phyloP scores from a whole-genome alignment of 1,140 invertebrate species.

The Zaprionus davidi region DNA sequence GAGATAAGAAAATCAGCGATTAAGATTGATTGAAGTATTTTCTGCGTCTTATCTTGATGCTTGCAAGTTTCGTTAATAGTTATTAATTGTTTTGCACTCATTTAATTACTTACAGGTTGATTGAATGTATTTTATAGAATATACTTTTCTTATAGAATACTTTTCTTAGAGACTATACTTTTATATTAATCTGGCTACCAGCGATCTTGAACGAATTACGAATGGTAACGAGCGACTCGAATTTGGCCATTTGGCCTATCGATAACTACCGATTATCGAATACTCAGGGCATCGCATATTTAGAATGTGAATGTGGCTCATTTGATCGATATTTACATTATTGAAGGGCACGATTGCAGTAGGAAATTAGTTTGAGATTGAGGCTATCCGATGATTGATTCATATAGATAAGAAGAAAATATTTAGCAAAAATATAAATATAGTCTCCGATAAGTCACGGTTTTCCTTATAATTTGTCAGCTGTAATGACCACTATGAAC shows the following conservation, averaged over 20 bases:
- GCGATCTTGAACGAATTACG: background rate
- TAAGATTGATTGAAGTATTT: conserved; percentile 41
- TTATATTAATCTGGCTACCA: background rate
- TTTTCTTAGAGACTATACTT: background rate
- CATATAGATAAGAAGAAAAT: too few species aligned
- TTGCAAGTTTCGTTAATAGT: conserved; percentile 1
- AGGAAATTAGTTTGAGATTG: too few species aligned
- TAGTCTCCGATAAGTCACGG: too few species aligned
- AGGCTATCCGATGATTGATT: too few species aligned
- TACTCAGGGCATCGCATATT: background rate
- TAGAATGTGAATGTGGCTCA: background rate
- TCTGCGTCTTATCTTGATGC: conserved; percentile 22
- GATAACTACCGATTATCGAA: background rate
- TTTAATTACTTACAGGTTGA: background rate
- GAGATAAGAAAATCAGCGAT: conserved; percentile 33
- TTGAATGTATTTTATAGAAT: background rate
- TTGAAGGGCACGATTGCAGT: too few species aligned
- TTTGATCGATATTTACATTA: background rate
- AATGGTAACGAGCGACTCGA: background rate
- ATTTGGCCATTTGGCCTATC: background rate
- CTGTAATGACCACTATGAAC: too few species aligned
- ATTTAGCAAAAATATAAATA: too few species aligned
- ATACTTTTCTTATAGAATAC: background rate
- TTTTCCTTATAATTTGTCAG: too few species aligned
- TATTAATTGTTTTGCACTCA: conserved; percentile 8